Conservation (phyloP, 2,113 vertebrate species). For the Tachysurus fulvidraco region DNA sequence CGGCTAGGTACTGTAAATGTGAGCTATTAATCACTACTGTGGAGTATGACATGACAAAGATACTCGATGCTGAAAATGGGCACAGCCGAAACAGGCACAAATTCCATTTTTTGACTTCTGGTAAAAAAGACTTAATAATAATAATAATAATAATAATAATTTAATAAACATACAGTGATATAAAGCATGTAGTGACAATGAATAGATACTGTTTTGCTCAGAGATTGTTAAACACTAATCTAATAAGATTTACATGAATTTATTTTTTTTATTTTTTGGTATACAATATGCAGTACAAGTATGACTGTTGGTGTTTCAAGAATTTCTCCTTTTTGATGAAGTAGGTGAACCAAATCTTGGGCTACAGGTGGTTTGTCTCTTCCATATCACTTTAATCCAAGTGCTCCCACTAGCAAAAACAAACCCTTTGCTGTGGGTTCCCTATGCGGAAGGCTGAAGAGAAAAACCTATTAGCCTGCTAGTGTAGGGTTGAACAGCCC, state of each 20-base stretch:
- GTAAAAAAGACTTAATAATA: too few species aligned
- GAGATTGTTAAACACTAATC: neutral
- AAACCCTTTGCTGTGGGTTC: neutral
- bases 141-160: too few species aligned
- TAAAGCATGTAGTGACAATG: too few species aligned
- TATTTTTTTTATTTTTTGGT: neutral
- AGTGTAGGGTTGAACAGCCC: neutral
- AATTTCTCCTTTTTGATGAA: neutral
- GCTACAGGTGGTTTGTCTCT: neutral
- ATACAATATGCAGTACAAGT: neutral
- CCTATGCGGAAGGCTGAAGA: neutral
- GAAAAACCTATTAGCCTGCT: neutral
- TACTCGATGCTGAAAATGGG: too few species aligned
- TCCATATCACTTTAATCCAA: neutral
- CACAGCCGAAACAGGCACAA: too few species aligned
- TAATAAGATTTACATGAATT: neutral
- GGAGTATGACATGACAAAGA: too few species aligned
- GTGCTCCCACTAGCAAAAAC: neutral
- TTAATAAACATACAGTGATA: too few species aligned
- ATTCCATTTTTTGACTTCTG: too few species aligned
- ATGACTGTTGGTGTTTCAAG: neutral
- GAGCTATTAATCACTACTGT: too few species aligned
- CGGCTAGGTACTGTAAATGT: too few species aligned
- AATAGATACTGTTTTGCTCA: too few species aligned
- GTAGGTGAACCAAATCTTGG: neutral